Conservation (phyloP, 2,888 invertebrate genomes). For the Carcina quercana region DNA sequence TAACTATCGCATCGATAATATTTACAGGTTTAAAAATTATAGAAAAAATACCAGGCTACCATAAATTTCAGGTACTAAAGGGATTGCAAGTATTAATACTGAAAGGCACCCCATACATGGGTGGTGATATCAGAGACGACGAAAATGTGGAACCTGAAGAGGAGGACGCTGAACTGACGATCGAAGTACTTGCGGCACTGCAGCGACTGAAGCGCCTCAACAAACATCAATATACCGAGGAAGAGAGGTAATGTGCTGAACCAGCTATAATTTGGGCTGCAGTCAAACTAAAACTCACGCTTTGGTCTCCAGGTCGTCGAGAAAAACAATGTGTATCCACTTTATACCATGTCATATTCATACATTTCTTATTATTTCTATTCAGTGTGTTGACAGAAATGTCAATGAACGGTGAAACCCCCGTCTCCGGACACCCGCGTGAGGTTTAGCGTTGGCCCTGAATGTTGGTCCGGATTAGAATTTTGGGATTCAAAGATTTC, state of each 20-base stretch:
- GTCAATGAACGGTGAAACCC: no score
- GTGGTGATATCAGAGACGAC: constrained; percentile 51
- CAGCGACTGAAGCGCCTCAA: constrained; percentile 72
- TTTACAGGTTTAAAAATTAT: no score
- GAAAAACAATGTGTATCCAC: not conserved
- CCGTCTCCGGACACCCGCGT: no score
- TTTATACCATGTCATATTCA: no score
- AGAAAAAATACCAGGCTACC: no score
- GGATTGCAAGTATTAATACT: constrained; percentile 69
- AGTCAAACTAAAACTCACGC: not conserved
- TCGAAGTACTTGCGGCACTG: constrained; percentile 64
- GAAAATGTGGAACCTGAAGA: constrained; percentile 43
- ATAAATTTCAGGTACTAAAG: no score
- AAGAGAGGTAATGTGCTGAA: constrained; percentile 61
- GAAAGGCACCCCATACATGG: constrained; percentile 71
- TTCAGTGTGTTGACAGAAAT: no score
- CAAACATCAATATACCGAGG: constrained; percentile 59
- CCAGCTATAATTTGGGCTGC: not conserved
- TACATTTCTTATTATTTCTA: no score
- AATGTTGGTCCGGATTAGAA: no score
- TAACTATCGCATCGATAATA: no score
- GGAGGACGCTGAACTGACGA: constrained; percentile 49
- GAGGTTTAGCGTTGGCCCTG: no score
- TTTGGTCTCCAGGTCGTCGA: not conserved
- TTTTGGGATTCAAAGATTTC: no score